A percentile compares a stretch with the other conserved stretches of the same genome.
Conservation (phyloP, 2,797 vertebrate species). For the Xenentodon cancila region DNA sequence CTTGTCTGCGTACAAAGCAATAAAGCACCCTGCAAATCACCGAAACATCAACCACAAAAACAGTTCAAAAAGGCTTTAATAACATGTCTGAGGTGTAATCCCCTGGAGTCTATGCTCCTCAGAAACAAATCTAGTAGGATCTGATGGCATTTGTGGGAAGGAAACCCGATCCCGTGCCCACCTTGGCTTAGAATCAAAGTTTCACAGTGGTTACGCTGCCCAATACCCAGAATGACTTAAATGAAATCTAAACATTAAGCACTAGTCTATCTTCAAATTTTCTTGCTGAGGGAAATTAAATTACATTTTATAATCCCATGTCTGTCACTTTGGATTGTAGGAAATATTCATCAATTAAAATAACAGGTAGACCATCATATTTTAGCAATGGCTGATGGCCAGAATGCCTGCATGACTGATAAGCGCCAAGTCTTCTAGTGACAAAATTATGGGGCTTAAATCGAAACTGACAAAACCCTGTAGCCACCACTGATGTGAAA, state of each 20-base stretch:
- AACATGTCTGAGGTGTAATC: too few relatives aligned
- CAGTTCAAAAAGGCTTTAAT: too few relatives aligned
- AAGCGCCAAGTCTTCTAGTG: not conserved
- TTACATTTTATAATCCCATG: not conserved
- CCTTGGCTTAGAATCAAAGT: too few relatives aligned
- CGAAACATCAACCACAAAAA: too few relatives aligned
- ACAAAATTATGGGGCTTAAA: constrained; percentile 20
- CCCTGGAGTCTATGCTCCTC: too few relatives aligned
- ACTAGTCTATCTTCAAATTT: not conserved
- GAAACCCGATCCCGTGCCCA: too few relatives aligned
- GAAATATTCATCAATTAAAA: not conserved
- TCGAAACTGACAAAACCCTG: constrained; percentile 22
- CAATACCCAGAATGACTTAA: too few relatives aligned
- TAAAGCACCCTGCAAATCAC: too few relatives aligned
- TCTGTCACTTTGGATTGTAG: not conserved
- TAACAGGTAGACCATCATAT: constrained; percentile 1
- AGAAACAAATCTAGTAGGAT: too few relatives aligned
- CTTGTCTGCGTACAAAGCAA: too few relatives aligned
- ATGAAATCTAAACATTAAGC: not conserved
- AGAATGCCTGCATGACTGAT: not conserved
- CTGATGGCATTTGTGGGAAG: too few relatives aligned
- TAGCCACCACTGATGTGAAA: constrained; percentile 22
- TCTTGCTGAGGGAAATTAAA: not conserved
- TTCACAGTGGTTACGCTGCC: too few relatives aligned
- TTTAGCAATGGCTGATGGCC: constrained; percentile 21